Evolutionary conservation across 2,113 vertebrate genomes (phyloP), one percentile per base, ranked within the genome.

Genomic region (Brienomyrus longianalis): DNA sequence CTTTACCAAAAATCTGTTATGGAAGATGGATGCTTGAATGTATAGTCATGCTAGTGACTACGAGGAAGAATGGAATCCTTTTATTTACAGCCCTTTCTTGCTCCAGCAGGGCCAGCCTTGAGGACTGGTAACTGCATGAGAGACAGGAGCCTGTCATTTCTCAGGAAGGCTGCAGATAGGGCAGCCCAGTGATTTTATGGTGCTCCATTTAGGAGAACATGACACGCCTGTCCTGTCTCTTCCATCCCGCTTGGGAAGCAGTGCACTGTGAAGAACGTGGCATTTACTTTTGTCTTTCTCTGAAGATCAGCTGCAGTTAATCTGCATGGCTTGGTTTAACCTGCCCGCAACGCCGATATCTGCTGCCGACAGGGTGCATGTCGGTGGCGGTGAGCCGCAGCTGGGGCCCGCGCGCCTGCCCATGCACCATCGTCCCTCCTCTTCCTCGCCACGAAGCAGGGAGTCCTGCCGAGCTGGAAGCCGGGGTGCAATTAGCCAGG

Each of bases 401-500:
- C 15, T 27, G 35, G 35, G 66, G 62, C 21, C 35, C n/a, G 31
- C 85, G 43, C 0, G 9, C 9, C 48, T 66, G 45, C 35, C 62
- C 50, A 10, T 31, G 48, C 35, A 6, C 48, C 21, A 35, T 43
- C 35, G 31, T 51, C 74, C 66, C 80, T 90, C 89, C 88, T 83
- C 45, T 86, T 90, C 89, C 91, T 83, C n/a, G 11, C 83, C 88
- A n/a, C 39, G 70, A 87, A 54, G 83, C 85, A 31, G 87, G 90
- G 89, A 86, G 92, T 83, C 92, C 93, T 88, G 77, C 91, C 89
- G 92, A 59, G 92, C 90, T 89, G 85, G 89, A 85, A 90, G 90
- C 90, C 3, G 50, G 91, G 93, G 89, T 92, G 93, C 95, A 96
- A 96, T 96, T 95, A 95, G 92, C 90, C 80, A 93, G 87, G 91